Evolutionary conservation across 2,888 invertebrate genomes (phyloP).

Genomic region (Tachina grossa): DNA sequence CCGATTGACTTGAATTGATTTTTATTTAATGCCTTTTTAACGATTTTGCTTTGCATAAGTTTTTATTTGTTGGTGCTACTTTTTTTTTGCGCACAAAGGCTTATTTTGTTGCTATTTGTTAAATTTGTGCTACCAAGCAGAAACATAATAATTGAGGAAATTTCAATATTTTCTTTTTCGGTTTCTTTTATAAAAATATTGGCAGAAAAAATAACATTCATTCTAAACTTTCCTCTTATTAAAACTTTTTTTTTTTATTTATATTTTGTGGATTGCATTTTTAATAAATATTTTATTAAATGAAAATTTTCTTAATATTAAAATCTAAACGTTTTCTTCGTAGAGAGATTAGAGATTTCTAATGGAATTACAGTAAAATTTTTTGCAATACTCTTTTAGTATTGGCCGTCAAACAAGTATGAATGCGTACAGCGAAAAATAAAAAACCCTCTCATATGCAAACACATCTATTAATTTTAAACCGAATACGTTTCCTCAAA

Average conservation of each 20-base stretch:
- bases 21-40: conserved; percentile 48
- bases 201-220: not conserved
- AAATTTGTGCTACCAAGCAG: conserved; percentile 42
- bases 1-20: conserved; percentile 39
- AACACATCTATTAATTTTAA: too few species aligned
- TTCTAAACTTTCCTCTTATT: not conserved
- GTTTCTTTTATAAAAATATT: not conserved
- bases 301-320: too few species aligned
- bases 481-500: too few species aligned
- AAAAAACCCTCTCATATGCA: too few species aligned
- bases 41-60: conserved; percentile 2
- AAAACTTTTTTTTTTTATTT: not conserved
- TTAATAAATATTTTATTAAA: too few species aligned
- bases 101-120: not conserved
- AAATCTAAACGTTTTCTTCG: too few species aligned
- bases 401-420: too few species aligned
- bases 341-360: too few species aligned
- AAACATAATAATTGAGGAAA: conserved; percentile 7
- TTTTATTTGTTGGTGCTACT: conserved; percentile 18
- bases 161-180: not conserved
- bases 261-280: too few species aligned
- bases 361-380: too few species aligned
- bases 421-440: too few species aligned
- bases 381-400: too few species aligned
- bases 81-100: not conserved